Evolutionary conservation across 2,888 invertebrate genomes (phyloP).

Genomic region (Crematogaster levior): DNA sequence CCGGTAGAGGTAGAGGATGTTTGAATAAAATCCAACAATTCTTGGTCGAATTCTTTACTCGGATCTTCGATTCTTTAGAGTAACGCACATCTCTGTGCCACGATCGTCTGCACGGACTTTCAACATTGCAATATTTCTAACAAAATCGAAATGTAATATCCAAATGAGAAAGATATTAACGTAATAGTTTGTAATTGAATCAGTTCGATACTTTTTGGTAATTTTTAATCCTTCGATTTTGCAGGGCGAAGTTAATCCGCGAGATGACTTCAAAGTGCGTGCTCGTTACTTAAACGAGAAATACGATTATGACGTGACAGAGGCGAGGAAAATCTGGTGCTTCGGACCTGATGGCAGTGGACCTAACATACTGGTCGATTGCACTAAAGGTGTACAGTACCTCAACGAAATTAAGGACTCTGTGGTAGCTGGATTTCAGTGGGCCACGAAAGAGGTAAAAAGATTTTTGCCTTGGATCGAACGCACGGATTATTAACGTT

Average conservation of each 20-base stretch:
- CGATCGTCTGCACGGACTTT: too few species aligned
- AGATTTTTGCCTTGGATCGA: background rate
- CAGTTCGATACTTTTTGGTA: background rate
- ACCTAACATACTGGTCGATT: conserved; percentile 98
- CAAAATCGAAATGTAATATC: background rate
- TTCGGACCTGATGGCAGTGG: conserved; percentile 99
- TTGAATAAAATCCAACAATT: too few species aligned
- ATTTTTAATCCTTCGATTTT: conserved; percentile 53
- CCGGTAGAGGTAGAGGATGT: too few species aligned
- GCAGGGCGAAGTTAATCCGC: conserved; percentile 95
- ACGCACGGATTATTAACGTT: background rate
- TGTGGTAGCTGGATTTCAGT: conserved; percentile 93
- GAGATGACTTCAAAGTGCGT: conserved; percentile 99
- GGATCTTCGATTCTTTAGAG: too few species aligned
- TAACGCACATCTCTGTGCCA: too few species aligned
- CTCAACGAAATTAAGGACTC: conserved; percentile 99
- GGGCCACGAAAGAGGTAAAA: conserved; percentile 95
- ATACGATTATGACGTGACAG: conserved; percentile 98
- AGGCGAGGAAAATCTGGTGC: conserved; percentile 99
- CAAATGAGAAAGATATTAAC: background rate
- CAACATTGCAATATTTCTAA: too few species aligned
- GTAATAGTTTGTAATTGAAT: background rate
- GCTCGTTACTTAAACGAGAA: conserved; percentile 94
- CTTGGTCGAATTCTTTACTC: too few species aligned
- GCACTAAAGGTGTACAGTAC: conserved; percentile 99